Evolutionary conservation across 1,140 invertebrate species (phyloP).

Genomic region (Drosophila melanica): DNA sequence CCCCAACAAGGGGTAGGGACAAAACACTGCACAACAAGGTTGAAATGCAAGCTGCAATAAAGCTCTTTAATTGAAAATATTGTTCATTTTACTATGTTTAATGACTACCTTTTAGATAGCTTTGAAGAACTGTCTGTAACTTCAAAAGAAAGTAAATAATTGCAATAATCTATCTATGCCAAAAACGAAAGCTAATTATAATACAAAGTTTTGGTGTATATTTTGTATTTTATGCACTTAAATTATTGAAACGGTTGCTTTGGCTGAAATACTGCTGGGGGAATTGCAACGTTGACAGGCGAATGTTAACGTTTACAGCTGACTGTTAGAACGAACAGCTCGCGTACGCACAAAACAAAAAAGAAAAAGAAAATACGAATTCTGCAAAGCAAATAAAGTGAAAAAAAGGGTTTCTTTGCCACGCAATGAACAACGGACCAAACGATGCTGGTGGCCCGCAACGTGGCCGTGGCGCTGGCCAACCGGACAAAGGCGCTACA

Average conservation of each 20-base stretch:
- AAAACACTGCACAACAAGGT: background rate
- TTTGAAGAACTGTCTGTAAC: background rate
- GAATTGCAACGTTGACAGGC: slow-evolving; percentile 11
- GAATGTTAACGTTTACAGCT: slow-evolving; percentile 36
- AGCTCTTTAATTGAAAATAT: background rate
- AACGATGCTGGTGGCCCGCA: slow-evolving; percentile 53
- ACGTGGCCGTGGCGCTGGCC: slow-evolving; percentile 26
- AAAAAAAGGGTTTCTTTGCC: background rate
- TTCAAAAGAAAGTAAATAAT: too few relatives aligned
- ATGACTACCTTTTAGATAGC: too few relatives aligned
- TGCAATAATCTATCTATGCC: too few relatives aligned
- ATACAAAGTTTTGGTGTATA: too few relatives aligned
- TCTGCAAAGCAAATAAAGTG: slow-evolving; percentile 24
- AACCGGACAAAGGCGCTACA: slow-evolving; percentile 7
- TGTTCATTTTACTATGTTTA: background rate
- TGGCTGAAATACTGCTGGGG: background rate
- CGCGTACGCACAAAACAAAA: slow-evolving; percentile 29
- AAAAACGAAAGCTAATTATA: too few relatives aligned
- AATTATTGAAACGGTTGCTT: background rate
- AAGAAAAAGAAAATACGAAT: slow-evolving; percentile 5
- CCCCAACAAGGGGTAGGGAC: background rate
- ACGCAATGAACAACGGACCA: slow-evolving; percentile 59
- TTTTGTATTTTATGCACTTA: background rate
- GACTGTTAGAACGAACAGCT: slow-evolving; percentile 27
- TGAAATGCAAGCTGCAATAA: background rate